Percentiles rank a stretch among this genome's conserved stretches.
Evolutionary conservation across 2,113 vertebrate genomes (phyloP).

Genomic region (Pampusana beccarii): DNA sequence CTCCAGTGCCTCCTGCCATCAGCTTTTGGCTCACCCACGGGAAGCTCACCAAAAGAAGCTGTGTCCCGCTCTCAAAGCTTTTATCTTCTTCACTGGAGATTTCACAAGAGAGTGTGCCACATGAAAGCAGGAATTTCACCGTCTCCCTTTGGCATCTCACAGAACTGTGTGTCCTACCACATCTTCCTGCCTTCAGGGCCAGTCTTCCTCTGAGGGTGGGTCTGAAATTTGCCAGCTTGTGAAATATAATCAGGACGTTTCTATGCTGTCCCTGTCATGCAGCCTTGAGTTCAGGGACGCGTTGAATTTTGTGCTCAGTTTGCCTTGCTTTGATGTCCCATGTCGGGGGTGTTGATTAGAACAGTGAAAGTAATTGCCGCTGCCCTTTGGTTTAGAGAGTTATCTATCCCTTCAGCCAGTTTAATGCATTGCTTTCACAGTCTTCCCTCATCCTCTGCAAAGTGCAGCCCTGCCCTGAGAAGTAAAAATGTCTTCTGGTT

Average conservation of each 20-base stretch:
- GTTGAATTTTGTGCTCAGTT: slow-evolving; percentile 3
- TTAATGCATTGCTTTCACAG: background rate
- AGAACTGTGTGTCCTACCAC: background rate
- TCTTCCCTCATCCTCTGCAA: background rate
- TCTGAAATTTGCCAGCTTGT: slow-evolving; percentile 5
- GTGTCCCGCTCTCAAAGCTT: background rate
- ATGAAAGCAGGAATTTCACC: background rate
- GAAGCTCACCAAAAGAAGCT: background rate
- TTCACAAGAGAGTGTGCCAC: background rate
- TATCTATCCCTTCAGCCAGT: background rate
- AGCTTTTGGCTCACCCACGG: background rate
- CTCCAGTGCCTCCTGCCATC: background rate
- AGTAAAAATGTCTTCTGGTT: background rate
- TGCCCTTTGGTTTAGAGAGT: background rate
- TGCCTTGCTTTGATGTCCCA: slow-evolving; percentile 20
- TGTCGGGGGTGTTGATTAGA: background rate
- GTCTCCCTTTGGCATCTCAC: background rate
- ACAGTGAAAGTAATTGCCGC: background rate
- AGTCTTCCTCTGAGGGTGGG: background rate
- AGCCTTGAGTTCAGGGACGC: slow-evolving; percentile 24
- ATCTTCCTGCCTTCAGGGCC: background rate
- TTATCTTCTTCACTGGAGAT: background rate
- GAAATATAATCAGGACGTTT: slow-evolving; percentile 24
- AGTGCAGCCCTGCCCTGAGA: background rate
- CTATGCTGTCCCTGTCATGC: background rate